A percentile compares a stretch with the other conserved stretches of the same genome.
phyloP scores from a whole-genome alignment of 2,888 invertebrate genomes.

The Polymixis flavicincta region DNA sequence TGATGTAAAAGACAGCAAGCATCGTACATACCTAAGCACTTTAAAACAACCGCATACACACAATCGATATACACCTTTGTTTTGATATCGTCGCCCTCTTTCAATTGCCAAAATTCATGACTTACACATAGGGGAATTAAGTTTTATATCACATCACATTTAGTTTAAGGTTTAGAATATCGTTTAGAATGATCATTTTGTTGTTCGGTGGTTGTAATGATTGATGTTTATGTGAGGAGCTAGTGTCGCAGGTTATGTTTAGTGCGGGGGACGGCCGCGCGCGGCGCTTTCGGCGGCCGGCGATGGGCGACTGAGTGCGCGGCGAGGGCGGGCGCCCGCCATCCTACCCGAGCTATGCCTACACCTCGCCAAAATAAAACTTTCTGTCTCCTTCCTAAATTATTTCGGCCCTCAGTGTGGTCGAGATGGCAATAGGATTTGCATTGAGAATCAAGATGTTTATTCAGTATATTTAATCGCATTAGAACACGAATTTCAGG shows the following conservation, averaged over 20 bases:
- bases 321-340: constrained; percentile 78
- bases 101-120: constrained; percentile 68
- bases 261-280: constrained; percentile 77
- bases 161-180: constrained; percentile 40
- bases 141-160: constrained; percentile 60
- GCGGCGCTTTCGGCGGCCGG: constrained; percentile 83
- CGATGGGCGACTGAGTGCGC: constrained; percentile 83
- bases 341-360: constrained; percentile 28
- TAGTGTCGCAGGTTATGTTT: constrained; percentile 83
- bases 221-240: constrained; percentile 72
- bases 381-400: constrained; percentile 65
- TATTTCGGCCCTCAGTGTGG: constrained; percentile 47
- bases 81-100: constrained; percentile 78
- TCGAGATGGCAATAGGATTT: constrained; percentile 53
- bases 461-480: constrained; percentile 14
- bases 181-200: constrained; percentile 46
- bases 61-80: constrained; percentile 87
- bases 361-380: constrained; percentile 63
- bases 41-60: constrained; percentile 77
- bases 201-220: constrained; percentile 31
- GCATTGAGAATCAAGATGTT: constrained; percentile 45
- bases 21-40: constrained; percentile 68
- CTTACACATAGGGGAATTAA: constrained; percentile 46
- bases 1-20: constrained; percentile 25
- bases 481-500: neutral